These are phyloP conservation scores for Bhutanitis thaidina DNA, from an alignment of 2,888 invertebrate genomes.

Conservation along the genomic window DNA sequence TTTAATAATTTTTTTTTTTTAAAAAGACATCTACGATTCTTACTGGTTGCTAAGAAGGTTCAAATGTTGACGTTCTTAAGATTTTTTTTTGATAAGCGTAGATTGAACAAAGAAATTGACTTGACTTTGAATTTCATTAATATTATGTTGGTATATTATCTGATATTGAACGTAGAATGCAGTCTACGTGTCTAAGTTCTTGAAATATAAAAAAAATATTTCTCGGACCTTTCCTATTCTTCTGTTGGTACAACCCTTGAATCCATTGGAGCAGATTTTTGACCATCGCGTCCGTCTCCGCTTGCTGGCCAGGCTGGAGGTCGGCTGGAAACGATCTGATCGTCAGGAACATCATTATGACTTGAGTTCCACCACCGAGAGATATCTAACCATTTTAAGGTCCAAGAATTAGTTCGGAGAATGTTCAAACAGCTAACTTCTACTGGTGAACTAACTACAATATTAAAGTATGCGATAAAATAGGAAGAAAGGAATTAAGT, in stretches of 20 bases:
- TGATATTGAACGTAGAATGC: no score
- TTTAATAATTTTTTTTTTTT: no score
- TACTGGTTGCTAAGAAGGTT: no score
- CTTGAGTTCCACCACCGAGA: conserved; percentile 30
- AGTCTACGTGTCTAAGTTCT: not conserved
- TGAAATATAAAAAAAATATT: conserved; percentile 12
- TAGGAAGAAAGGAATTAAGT: no score
- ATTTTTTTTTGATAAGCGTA: no score
- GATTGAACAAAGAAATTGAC: no score
- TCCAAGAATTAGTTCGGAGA: not conserved
- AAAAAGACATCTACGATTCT: no score
- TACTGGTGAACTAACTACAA: no score
- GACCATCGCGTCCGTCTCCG: conserved; percentile 85
- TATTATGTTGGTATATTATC: no score
- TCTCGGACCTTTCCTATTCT: conserved; percentile 72
- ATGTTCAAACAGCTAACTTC: not conserved
- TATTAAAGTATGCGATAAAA: no score
- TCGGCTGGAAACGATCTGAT: conserved; percentile 67
- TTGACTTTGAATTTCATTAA: no score
- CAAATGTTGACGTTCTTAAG: no score
- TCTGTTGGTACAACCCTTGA: conserved; percentile 84
- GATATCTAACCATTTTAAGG: not conserved
- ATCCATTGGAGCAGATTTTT: conserved; percentile 87
- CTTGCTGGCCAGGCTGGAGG: conserved; percentile 62
- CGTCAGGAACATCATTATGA: conserved; percentile 41